These are phyloP conservation scores for Drosophila glabriapex DNA, from an alignment of 2,888 invertebrate species.

Conservation along the genomic window DNA sequence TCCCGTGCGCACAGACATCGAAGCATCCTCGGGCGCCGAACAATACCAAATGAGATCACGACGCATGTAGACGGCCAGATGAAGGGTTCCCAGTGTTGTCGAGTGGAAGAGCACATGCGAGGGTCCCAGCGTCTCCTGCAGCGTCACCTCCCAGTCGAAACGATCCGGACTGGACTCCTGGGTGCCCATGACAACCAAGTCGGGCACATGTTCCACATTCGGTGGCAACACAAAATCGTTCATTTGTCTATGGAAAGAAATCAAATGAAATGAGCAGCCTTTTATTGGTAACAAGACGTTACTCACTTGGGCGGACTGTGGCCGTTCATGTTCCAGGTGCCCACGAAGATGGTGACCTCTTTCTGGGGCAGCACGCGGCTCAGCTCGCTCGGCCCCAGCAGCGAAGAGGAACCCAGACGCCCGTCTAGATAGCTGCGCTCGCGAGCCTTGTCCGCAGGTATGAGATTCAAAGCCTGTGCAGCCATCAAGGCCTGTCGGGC, in stretches of 20 bases:
- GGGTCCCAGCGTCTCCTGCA: constrained; percentile 97
- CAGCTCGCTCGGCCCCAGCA: constrained; percentile 93
- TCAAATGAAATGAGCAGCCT: rapidly evolving
- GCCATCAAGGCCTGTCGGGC: constrained; percentile 91
- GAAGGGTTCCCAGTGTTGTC: constrained; percentile 93
- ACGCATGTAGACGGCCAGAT: constrained; percentile 94
- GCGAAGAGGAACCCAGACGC: constrained; percentile 91
- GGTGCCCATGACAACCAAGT: constrained; percentile 96
- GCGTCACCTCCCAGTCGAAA: constrained; percentile 94
- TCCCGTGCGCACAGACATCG: constrained; percentile 94
- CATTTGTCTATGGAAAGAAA: constrained; percentile 87
- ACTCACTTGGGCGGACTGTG: constrained; percentile 92
- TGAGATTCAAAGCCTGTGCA: constrained; percentile 92
- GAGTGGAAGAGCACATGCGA: constrained; percentile 96
- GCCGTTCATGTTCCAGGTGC: constrained; percentile 99
- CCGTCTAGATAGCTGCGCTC: constrained; percentile 94
- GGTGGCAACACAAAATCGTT: constrained; percentile 96
- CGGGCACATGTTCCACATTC: constrained; percentile 93
- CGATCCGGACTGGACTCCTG: constrained; percentile 96
- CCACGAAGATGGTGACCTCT: constrained; percentile 94
- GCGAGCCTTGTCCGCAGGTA: constrained; percentile 92
- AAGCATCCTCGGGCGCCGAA: constrained; percentile 95
- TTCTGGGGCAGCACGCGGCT: constrained; percentile 94
- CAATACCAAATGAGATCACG: constrained; percentile 98
- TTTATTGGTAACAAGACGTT: too few relatives aligned